Base-by-base conservation (phyloP, 2,888 invertebrate species). In the Drosophila mimica region DNA sequence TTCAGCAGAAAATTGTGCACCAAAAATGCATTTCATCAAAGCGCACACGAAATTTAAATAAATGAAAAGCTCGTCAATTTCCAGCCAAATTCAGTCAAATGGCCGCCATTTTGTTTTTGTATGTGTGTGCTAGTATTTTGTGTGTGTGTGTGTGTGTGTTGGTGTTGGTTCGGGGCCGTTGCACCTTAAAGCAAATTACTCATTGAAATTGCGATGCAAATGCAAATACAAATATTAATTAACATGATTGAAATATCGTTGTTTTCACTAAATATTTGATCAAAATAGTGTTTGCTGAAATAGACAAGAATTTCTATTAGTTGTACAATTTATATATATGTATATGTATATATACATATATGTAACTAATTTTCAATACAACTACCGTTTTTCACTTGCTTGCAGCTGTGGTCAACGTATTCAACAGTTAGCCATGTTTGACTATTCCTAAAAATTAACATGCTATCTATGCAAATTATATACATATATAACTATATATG, bases 101-200 rank as follows among this genome's bases (percentile, higher is more conserved):
- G 31, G 72, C 59, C 48, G 78, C 74, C 74, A 75, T 71, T 75
- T 73, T 76, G 74, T 71, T 60, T 59, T n/a, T 36, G 49, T 15
- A 13, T 20, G 31, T 31, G 33, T 11, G 11, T 33, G 33, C 11
- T 33, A 9, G 13, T 25, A 25, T 25, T 25, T 1, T 25, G 52
- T 46, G 28, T 48, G 17, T 30, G 15, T 48, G 40, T 49, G 36
- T 49, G 20, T 34, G 36, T 11, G 33, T 25, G 46, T 8, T 30
- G 31, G 59, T 48, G 48, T 54, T 36, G 46, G 54, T 57, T 52
- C 40, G 40, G 36, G 77, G 77, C 57, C 78, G 36, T 54, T 75
- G 78, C 61, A 75, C 77, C 77, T 70, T 56, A 59, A 74, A 70
- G 57, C 62, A 48, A 40, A 57, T 69, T 40, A 51, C 33, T 54